Percentiles rank a stretch among this genome's conserved stretches.
Conservation (phyloP, 1,140 invertebrate species). For the Caenorhabditis tropicalis region DNA sequence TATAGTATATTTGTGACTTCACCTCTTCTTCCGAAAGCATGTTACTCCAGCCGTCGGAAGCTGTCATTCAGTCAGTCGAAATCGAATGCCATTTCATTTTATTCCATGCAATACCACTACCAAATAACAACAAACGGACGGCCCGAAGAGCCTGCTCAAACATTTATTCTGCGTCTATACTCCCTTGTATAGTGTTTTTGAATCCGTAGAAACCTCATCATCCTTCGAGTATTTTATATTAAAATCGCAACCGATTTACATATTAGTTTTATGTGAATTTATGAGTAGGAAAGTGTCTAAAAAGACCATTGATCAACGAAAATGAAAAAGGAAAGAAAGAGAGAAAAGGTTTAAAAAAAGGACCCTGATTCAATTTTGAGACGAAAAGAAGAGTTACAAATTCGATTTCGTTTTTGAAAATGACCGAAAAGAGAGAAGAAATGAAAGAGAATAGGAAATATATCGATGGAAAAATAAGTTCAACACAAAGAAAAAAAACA, state of each 20-base stretch:
- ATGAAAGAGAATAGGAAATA: background rate
- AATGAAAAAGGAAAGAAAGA: background rate
- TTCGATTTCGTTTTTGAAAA: slow-evolving; percentile 12
- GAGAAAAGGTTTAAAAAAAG: background rate
- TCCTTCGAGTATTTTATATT: slow-evolving; percentile 43
- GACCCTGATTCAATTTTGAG: slow-evolving; percentile 13
- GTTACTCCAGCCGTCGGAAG: slow-evolving; percentile 4
- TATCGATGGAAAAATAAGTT: background rate
- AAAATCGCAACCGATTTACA: slow-evolving; percentile 37
- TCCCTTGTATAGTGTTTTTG: background rate
- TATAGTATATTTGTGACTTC: background rate
- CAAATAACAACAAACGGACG: slow-evolving; percentile 2
- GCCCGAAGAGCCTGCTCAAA: slow-evolving; percentile 23
- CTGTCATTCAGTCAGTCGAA: slow-evolving; percentile 35
- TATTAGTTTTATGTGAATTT: slow-evolving; percentile 11
- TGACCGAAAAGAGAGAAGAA: background rate
- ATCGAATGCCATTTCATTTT: slow-evolving; percentile 43
- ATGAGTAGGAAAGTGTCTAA: background rate
- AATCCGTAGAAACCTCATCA: slow-evolving; percentile 35
- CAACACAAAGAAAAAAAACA: background rate
- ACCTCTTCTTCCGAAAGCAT: background rate
- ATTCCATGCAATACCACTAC: slow-evolving; percentile 32
- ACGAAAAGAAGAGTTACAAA: slow-evolving; percentile 3
- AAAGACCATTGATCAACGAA: slow-evolving; percentile 14
- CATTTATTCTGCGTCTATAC: slow-evolving; percentile 6